Conservation (phyloP, 2,797 vertebrate genomes). For the Danio tinwini region DNA sequence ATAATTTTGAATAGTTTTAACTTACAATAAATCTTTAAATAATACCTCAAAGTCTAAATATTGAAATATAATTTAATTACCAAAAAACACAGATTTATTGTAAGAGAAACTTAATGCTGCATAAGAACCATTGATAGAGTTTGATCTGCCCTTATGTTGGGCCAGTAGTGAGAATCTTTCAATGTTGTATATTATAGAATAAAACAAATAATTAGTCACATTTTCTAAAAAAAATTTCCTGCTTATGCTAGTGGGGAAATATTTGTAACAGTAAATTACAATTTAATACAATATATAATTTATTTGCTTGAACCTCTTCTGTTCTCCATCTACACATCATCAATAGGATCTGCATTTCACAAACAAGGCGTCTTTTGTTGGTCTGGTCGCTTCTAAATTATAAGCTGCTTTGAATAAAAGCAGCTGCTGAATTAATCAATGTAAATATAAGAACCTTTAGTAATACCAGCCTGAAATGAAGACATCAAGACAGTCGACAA, state of each 20-base stretch:
- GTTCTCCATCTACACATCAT: too few species aligned
- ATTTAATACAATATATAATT: too few species aligned
- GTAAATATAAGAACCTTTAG: constrained; percentile 60
- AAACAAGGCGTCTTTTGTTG: too few species aligned
- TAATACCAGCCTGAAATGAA: not conserved
- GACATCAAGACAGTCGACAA: not conserved
- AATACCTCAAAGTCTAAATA: not conserved
- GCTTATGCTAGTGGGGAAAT: not conserved
- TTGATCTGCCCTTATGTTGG: not conserved
- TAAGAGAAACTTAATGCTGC: too few species aligned
- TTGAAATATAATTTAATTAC: not conserved
- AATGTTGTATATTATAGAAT: not conserved
- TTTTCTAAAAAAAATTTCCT: not conserved
- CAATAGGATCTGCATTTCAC: too few species aligned
- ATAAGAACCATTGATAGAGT: not conserved
- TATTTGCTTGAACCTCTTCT: too few species aligned
- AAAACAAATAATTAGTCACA: not conserved
- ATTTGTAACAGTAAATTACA: not conserved
- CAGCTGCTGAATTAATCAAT: too few species aligned
- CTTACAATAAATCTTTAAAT: not conserved
- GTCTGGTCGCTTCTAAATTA: too few species aligned
- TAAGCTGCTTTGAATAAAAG: too few species aligned
- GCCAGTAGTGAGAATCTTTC: not conserved
- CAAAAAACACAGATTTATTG: not conserved
- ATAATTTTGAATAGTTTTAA: not conserved